Base-by-base conservation (phyloP, 2,113 vertebrate genomes). In the Gymnarchus niloticus region DNA sequence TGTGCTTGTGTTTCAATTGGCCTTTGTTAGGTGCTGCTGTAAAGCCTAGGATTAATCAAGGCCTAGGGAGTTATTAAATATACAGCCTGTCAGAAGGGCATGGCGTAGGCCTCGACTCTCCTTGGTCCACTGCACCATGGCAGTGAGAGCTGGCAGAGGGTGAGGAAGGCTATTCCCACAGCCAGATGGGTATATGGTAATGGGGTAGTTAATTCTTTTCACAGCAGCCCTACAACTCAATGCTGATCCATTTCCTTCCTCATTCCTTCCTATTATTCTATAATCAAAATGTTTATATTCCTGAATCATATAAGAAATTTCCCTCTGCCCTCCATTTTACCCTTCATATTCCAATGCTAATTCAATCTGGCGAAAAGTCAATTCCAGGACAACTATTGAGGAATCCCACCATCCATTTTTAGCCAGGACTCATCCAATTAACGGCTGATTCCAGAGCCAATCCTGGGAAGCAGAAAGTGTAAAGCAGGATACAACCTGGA, bases 1-100 rank as follows among this genome's bases (percentile, higher is more conserved):
- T 84, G 6, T 87, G 59, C 81, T 80, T 85, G 48, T 87, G 51
- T 85, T 87, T 84, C 81, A 87, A 25, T 85, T 84, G 69, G 56
- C 28, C 83, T 89, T 83, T 87, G 88, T 89, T 83, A 86, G 85
- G 65, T 73, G 65, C 33, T 4, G 65, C 14, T 28, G 65, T 73
- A 28, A 52, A 41, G 41, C 56, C 56, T 51, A 80, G 69, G 87
- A 81, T 88, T 87, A 59, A 85, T 85, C 17, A 76, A 84, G 51
- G 41, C 78, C 84, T 56, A 41, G 80, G 83, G 85, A 61, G 49
- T 14, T 81, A n/a, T 86, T 84, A 59, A 78, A 83, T 19, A 37
- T 59, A 69, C 28, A 81, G 82, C 8, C 84, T 83, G 80, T 25
- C 57, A 73, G 48, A 21, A 48, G 49, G 80, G 28, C 46, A 9